Base-by-base conservation (phyloP, 2,113 vertebrate species). In the Esox niger region DNA sequence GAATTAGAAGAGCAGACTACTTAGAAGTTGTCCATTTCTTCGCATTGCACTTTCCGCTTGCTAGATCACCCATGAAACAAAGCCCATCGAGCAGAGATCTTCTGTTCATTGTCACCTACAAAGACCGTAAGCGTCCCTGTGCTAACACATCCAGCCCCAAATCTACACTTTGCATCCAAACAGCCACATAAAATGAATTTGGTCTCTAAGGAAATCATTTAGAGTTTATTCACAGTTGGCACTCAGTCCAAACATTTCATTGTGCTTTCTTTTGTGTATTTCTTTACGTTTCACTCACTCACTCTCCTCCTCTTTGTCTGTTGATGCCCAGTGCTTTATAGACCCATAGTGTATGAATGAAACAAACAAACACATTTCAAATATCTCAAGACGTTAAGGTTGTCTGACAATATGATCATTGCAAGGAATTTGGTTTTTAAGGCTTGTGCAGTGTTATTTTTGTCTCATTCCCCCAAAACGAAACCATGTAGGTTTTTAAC, bases 131-230 rank as follows among this genome's bases (percentile, higher is more conserved):
- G 26, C 2, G 33, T 52, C 47, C 20, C 30, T 27, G 10, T 66
- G 56, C 26, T 31, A 17, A 77, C 62, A 66, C 30, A 23, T 21
- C 43, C 58, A 54, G 25, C 23, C 32, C n/a, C 64, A 56, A 13
- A 30, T 33, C 26, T 15, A 29, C 8, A 35, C 32, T 21, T 43
- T 21, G 29, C 6, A 27, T 31, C 54, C 72, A 73, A 77, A 75
- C 2, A 61, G 62, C 69, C 66, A 65, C 74, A 84, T 84, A 84
- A 85, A 84, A 82, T 64, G 76, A 81, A 86, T 89, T 83, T 84
- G 61, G 67, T 64, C 72, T 71, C 74, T 20, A 1, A 75, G 86
- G 83, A 88, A 87, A 85, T 80, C 76, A 80, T 46, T 31, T 71
- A 77, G 72, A 52, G 59, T 68, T 38, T 60, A 52, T 62, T 33